These are phyloP conservation scores for Sebastes matsubarae DNA, from an alignment of 2,797 vertebrate species.

Conservation along the genomic window DNA sequence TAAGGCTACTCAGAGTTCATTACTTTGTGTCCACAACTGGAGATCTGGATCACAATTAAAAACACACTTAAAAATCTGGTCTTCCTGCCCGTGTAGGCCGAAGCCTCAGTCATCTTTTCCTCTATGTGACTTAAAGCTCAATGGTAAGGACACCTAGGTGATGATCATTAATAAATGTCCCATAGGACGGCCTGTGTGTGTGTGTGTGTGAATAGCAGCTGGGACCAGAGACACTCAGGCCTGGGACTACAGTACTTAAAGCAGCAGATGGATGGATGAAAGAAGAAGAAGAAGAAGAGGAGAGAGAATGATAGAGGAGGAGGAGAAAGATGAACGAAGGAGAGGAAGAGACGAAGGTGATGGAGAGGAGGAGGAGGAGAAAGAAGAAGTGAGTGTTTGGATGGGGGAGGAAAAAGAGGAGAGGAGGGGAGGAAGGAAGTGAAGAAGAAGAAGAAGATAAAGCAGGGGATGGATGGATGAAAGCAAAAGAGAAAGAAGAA, in stretches of 20 bases:
- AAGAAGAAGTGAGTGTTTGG: too few relatives aligned
- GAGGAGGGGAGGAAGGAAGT: too few relatives aligned
- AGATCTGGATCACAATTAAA: background rate
- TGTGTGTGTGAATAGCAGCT: background rate
- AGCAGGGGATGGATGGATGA: too few relatives aligned
- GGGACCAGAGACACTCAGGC: background rate
- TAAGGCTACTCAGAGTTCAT: constrained; percentile 22
- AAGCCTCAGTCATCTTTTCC: background rate
- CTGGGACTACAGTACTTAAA: constrained; percentile 3
- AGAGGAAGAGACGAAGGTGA: too few relatives aligned
- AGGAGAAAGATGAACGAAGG: too few relatives aligned
- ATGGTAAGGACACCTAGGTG: constrained; percentile 56
- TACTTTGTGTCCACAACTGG: too few relatives aligned
- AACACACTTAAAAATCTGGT: background rate
- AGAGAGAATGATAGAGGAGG: too few relatives aligned
- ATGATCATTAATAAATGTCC: constrained; percentile 13
- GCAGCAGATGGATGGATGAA: constrained; percentile 8
- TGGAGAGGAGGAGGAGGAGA: too few relatives aligned
- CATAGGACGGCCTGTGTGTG: background rate
- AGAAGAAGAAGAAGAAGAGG: background rate
- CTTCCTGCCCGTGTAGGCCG: background rate
- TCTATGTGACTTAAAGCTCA: constrained; percentile 24
- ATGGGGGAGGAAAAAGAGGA: too few relatives aligned
- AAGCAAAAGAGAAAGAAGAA: too few relatives aligned
- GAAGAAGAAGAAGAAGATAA: too few relatives aligned